Base-by-base conservation (phyloP, 2,888 invertebrate genomes). In the Dorcus parallelipipedus region DNA sequence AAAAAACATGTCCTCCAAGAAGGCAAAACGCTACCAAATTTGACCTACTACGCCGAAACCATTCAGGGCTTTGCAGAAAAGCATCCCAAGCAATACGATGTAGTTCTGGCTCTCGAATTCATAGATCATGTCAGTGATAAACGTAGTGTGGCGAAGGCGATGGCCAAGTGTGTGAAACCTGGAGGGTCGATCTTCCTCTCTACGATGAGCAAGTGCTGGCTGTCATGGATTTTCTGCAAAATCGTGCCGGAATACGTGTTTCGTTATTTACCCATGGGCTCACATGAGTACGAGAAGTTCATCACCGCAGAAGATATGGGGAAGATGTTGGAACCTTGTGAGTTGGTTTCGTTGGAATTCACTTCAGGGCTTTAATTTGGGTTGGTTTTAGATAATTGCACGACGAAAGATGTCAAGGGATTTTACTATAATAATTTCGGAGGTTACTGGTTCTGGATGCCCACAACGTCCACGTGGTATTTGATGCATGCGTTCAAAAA, bases 211-310 rank as follows among this genome's bases (percentile, higher is more conserved):
- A 76, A 69, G 71, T 88, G 86, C 2, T 52, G 74, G 38, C 47
- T 76, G 48, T 80, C 84, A 7, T 85, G 85, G 9, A 48, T 57
- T 72, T 41, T 84, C 59, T 70, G 80, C 0, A 88, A 96, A 49
- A 76, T 85, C 26, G 67, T 86, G 0, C 90, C 89, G 0, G 96
- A 97, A 79, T 83, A 90, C 74, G 63, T 93, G 0, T 68, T 93
- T 0, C 80, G 81, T 38, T 51, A 87, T 0, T 73, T 93, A 9
- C 94, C 96, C 0, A 77, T 76, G 61, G 94, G 93, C 3, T 91
- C 93, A 0, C 96, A 97, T 74, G 85, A 93, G 60, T 95, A 90
- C 86, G 84, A 91, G 6, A 92, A 93, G 76, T 91, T 96, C 76
- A 84, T 93, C n/a, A 80, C 85, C 0, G 92, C 93, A 45, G 20